Base-by-base conservation (phyloP, 2,888 invertebrate genomes). In the Nemapogon koenigi region DNA sequence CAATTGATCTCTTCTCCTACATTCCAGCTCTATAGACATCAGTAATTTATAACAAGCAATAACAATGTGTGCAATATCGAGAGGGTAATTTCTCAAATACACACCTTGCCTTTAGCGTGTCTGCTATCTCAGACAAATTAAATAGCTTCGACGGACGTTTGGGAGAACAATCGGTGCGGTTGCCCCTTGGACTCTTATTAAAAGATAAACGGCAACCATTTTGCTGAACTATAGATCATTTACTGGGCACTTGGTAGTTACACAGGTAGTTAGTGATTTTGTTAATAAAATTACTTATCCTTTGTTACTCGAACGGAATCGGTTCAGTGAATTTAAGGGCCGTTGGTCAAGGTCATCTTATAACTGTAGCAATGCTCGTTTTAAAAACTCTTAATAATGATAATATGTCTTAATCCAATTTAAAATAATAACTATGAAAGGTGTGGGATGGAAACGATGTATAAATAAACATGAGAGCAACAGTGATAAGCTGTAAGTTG, bases 51-150 rank as follows among this genome's bases (percentile, higher is more conserved):
- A 69, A 61, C 62, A 48, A 52, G 52, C 59, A 51, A 55, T 69
- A 72, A 72, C 67, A 66, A 68, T 69, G 67, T 67, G 58, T 63
- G 61, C 55, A 51, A 50, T 64, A 70, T 71, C 68, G 53, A 56
- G 52, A 49, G 53, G 58, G 65, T 60, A 59, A 72, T 73, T 70
- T 70, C 66, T 75, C 72, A 73, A 67, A 66, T 52, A 59, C 60
- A 63, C 72, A 71, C 72, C 72, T 72, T 60, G 62, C 58, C 59
- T 43, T 43, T 49, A 51, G 54, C 53, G 46, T 46, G 33, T 33
- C 46, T 48, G 54, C 36, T 47, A 47, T 45, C 51, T 39, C 39
- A 35, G 11, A 52, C 57, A 56, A 61, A 62, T 64, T 64, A 63
- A 62, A 62, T 60, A 49, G 50, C 49, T 38, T 29, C 29, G 29